Conservation (phyloP, 23 tunicate genomes). For the Ciona savignyi region DNA sequence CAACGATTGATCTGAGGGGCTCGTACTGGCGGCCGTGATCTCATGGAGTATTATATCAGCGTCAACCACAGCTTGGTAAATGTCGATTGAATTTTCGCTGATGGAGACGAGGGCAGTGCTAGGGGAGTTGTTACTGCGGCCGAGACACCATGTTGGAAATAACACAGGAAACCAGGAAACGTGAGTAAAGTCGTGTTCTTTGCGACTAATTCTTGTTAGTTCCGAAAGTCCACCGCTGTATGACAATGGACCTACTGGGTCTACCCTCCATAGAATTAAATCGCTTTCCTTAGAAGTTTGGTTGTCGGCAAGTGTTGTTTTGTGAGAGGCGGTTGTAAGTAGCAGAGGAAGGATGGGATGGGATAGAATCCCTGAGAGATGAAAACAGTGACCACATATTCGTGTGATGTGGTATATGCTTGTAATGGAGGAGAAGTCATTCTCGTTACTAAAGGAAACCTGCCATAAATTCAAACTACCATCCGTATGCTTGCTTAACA, state of each 20-base stretch:
- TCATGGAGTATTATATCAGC: conserved; percentile 52
- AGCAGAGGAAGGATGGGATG: conserved; percentile 85
- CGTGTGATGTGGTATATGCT: conserved; percentile 64
- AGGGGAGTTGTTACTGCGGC: conserved; percentile 49
- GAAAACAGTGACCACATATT: conserved; percentile 87
- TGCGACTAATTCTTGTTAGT: conserved; percentile 51
- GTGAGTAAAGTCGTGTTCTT: conserved; percentile 35
- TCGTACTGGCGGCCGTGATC: conserved; percentile 7
- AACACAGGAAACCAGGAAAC: conserved; percentile 79
- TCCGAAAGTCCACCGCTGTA: conserved; percentile 81
- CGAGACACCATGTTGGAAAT: conserved; percentile 84
- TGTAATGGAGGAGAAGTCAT: conserved; percentile 48
- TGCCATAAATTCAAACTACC: conserved; percentile 92
- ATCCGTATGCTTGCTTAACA: conserved; percentile 81
- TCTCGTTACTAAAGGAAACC: conserved; percentile 44
- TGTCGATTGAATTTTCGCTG: conserved; percentile 27
- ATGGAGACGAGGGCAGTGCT: conserved; percentile 67
- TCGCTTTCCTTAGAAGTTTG: conserved; percentile 23
- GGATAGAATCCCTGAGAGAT: conserved; percentile 59
- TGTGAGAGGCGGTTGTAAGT: conserved; percentile 47
- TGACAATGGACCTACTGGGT: conserved; percentile 62
- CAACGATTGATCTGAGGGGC: not conserved
- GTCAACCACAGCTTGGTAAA: conserved; percentile 82
- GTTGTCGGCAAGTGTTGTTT: not conserved
- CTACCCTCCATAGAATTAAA: conserved; percentile 81